Percentiles rank a stretch among this genome's conserved stretches.
phyloP scores from a whole-genome alignment of 2,888 invertebrate genomes.

The Drosophila anomelani region DNA sequence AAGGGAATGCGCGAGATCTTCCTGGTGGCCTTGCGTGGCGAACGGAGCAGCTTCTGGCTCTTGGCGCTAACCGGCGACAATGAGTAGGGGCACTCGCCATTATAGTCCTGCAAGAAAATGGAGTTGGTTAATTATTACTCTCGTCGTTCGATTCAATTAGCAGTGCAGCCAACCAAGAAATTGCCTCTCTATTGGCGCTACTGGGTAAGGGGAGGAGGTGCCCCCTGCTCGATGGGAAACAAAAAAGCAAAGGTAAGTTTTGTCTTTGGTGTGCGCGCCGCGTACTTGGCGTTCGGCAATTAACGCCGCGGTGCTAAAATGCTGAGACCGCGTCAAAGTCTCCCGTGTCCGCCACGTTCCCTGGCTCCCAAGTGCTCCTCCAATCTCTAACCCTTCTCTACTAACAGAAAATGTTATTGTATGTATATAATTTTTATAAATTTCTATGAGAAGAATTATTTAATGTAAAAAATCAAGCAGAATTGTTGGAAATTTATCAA shows the following conservation, averaged over 20 bases:
- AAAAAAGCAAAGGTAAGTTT: constrained; percentile 2
- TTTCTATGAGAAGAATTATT: too few species aligned
- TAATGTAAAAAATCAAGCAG: too few species aligned
- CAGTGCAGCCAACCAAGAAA: constrained; percentile 58
- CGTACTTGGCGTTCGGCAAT: constrained; percentile 73
- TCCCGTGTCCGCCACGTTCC: constrained; percentile 7
- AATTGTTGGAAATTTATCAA: neutral
- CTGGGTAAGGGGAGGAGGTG: neutral
- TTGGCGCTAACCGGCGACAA: constrained; percentile 97
- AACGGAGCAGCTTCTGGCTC: constrained; percentile 96
- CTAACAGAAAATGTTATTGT: neutral
- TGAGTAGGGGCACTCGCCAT: constrained; percentile 95
- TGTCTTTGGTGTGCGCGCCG: constrained; percentile 62
- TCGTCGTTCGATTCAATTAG: constrained; percentile 34
- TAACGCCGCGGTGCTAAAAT: constrained; percentile 72
- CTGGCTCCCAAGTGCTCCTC: neutral
- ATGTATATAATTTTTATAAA: too few species aligned
- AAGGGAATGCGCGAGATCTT: constrained; percentile 99
- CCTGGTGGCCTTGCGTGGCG: constrained; percentile 98
- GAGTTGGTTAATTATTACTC: too few species aligned
- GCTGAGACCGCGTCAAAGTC: constrained; percentile 51
- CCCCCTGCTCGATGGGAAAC: neutral
- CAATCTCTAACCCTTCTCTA: neutral
- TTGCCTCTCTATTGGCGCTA: constrained; percentile 25
- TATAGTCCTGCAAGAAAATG: constrained; percentile 87